phyloP scores from a whole-genome alignment of 2,888 invertebrate genomes.

The Stenichneumon culpator region DNA sequence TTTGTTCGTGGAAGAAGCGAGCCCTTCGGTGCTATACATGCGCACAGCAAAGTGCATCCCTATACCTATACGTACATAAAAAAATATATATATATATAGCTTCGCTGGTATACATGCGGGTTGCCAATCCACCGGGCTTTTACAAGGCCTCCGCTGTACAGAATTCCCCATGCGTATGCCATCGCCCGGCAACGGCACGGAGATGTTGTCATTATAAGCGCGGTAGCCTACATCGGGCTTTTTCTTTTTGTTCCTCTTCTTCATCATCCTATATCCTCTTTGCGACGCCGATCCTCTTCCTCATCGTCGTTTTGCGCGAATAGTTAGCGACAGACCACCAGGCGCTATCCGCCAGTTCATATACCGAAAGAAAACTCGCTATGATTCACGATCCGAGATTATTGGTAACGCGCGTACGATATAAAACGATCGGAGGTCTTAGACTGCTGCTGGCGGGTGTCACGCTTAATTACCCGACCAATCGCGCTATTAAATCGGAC shows the following conservation, averaged over 20 bases:
- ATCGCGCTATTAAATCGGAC: conserved; percentile 40
- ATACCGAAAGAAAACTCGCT: conserved; percentile 3
- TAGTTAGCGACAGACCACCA: conserved; percentile 35
- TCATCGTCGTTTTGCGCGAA: conserved; percentile 41
- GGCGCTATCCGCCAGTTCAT: background rate
- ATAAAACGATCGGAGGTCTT: conserved; percentile 12
- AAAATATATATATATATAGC: conserved; percentile 6
- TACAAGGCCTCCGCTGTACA: conserved; percentile 66
- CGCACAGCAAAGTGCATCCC: background rate
- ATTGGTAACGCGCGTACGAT: conserved; percentile 22
- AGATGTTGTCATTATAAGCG: conserved; percentile 80
- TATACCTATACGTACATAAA: conserved; percentile 10
- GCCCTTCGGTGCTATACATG: conserved; percentile 32
- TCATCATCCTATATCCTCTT: conserved; percentile 1
- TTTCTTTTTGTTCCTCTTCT: conserved; percentile 19
- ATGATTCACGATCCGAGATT: conserved; percentile 61
- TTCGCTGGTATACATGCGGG: too few species aligned
- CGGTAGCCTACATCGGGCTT: conserved; percentile 56
- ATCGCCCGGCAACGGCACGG: conserved; percentile 72
- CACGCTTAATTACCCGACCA: conserved; percentile 59
- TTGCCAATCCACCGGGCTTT: conserved; percentile 50
- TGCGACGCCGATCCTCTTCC: conserved; percentile 29
- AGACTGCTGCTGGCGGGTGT: conserved; percentile 37
- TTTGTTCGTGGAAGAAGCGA: conserved; percentile 46
- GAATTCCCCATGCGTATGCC: conserved; percentile 68